Percentiles rank a stretch among this genome's conserved stretches.
Evolutionary conservation across 2,797 vertebrate species (phyloP).

Genomic region (Pteropus rufus): DNA sequence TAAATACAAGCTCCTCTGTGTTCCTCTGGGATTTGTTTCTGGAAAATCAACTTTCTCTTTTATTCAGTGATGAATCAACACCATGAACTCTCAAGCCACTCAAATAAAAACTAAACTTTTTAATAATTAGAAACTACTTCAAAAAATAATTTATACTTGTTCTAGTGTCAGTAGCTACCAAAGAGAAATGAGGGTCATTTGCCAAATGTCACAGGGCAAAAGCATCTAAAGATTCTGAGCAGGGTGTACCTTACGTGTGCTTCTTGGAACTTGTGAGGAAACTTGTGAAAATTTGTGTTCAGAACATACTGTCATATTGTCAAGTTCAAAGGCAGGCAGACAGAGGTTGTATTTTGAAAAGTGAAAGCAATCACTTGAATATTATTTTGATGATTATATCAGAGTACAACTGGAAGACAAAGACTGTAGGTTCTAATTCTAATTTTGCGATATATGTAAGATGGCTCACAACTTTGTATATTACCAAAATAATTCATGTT

Average conservation of each 20-base stretch:
- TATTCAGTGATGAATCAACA: neutral
- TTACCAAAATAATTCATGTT: neutral
- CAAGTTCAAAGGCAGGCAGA: neutral
- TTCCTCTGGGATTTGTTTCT: neutral
- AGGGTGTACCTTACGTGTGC: rapidly evolving
- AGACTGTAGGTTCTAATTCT: neutral
- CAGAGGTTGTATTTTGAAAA: neutral
- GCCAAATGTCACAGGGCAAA: neutral
- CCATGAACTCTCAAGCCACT: neutral
- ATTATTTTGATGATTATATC: neutral
- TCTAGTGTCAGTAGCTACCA: neutral
- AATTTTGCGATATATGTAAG: neutral
- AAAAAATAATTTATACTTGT: neutral
- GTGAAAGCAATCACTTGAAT: neutral
- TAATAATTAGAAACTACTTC: neutral
- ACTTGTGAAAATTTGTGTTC: neutral
- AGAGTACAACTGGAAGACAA: neutral
- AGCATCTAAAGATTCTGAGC: neutral
- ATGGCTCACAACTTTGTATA: neutral
- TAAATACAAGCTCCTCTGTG: neutral
- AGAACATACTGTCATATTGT: neutral
- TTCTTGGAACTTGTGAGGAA: neutral
- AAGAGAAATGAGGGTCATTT: neutral
- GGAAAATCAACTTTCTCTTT: neutral
- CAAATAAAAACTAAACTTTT: neutral